These are phyloP conservation scores for Drosophila subquinaria DNA, from an alignment of 2,888 invertebrate species.

Conservation along the genomic window DNA sequence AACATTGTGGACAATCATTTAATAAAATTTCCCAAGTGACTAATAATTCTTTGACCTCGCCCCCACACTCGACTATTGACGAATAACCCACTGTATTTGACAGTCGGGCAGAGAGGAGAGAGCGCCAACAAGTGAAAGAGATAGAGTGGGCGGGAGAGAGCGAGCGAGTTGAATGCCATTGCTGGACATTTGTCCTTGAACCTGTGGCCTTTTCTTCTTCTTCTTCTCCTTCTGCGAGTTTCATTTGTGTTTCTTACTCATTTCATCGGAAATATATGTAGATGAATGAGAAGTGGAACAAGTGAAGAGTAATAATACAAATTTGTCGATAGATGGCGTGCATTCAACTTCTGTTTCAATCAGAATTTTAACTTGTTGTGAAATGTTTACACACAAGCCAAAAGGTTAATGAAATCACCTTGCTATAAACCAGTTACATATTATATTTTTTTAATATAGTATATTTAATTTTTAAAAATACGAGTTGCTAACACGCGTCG, in stretches of 20 bases:
- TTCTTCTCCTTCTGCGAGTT: slow-evolving; percentile 13
- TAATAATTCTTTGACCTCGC: slow-evolving; percentile 25
- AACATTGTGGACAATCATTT: slow-evolving; percentile 19
- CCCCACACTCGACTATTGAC: slow-evolving; percentile 1
- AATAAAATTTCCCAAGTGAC: slow-evolving; percentile 41
- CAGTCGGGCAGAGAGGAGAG: slow-evolving; percentile 5
- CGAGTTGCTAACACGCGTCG: slow-evolving; percentile 35
- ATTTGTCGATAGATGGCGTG: slow-evolving; percentile 3
- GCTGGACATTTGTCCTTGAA: slow-evolving; percentile 63
- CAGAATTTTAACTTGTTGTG: slow-evolving; percentile 42
- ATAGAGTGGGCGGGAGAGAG: slow-evolving; percentile 26
- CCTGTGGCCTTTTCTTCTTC: slow-evolving; percentile 39
- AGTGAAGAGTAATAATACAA: neutral
- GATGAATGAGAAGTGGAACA: neutral
- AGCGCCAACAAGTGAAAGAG: slow-evolving; percentile 11
- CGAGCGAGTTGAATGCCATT: slow-evolving; percentile 55
- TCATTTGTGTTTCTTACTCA: slow-evolving; percentile 16
- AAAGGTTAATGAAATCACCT: slow-evolving; percentile 57
- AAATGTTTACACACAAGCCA: slow-evolving; percentile 53
- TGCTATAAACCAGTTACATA: slow-evolving; percentile 58
- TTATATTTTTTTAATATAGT: slow-evolving; percentile 8
- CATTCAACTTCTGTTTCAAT: slow-evolving; percentile 27
- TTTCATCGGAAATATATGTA: slow-evolving; percentile 11
- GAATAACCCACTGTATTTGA: slow-evolving; percentile 24
- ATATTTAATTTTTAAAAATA: slow-evolving; percentile 25